Percentiles rank a stretch among this genome's conserved stretches.
Conservation (phyloP, 1,140 invertebrate genomes). For the Leptinotarsa undecemlineata region DNA sequence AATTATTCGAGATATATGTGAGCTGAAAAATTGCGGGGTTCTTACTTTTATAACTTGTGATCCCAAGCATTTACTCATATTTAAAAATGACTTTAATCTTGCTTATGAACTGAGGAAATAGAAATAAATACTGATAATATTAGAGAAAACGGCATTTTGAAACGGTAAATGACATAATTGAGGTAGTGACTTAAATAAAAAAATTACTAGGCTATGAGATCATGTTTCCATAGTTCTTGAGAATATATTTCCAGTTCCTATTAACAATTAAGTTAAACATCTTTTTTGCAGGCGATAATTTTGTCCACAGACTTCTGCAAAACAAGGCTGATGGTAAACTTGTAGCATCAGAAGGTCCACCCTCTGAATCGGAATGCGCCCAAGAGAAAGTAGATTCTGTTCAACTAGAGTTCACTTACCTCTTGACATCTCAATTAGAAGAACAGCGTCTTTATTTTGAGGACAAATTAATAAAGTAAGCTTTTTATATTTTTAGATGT, state of each 20-base stretch:
- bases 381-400: slow-evolving; percentile 93
- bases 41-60: no score
- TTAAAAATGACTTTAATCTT: no score
- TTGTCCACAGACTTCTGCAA: slow-evolving; percentile 94
- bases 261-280: neutral
- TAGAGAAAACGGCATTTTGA: no score
- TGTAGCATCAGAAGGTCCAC: slow-evolving; percentile 71
- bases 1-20: no score
- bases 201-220: neutral
- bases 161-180: no score
- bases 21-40: no score
- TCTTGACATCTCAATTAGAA: slow-evolving; percentile 96
- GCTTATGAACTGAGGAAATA: no score
- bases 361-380: slow-evolving; percentile 60
- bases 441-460: slow-evolving; percentile 93
- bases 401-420: slow-evolving; percentile 94
- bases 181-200: no score
- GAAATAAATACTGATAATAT: no score
- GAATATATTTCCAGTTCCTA: no score
- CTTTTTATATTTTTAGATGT: slow-evolving; percentile 41
- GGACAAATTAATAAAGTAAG: slow-evolving; percentile 72
- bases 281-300: slow-evolving; percentile 71
- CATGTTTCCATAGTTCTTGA: neutral
- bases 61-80: no score
- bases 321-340: slow-evolving; percentile 98